Percentiles rank a stretch among this genome's conserved stretches.
phyloP scores from a whole-genome alignment of 1,140 invertebrate genomes.

The Sitophilus oryzae region DNA sequence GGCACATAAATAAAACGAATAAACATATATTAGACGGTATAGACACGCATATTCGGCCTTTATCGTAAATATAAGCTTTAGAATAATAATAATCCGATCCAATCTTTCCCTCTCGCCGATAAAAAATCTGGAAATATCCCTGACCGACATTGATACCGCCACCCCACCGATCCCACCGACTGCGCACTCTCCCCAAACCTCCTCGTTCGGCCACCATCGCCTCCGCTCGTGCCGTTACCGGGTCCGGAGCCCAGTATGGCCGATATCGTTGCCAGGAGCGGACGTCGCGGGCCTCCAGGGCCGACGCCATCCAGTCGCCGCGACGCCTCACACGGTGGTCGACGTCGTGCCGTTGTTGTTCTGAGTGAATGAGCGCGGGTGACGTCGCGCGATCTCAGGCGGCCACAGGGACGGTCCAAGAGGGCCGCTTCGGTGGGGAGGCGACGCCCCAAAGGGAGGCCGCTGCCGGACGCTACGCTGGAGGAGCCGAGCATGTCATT shows the following conservation, averaged over 20 bases:
- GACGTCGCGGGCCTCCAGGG: background rate
- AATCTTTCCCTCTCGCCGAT: too few relatives aligned
- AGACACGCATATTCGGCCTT: too few relatives aligned
- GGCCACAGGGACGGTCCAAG: background rate
- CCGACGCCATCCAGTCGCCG: background rate
- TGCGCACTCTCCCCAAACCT: too few relatives aligned
- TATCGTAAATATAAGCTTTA: too few relatives aligned
- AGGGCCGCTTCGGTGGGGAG: background rate
- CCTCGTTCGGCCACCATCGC: too few relatives aligned
- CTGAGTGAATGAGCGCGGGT: background rate
- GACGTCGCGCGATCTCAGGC: background rate
- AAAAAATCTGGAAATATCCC: too few relatives aligned
- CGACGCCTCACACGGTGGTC: background rate
- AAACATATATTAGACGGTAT: too few relatives aligned
- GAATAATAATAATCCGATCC: too few relatives aligned
- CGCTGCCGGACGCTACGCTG: too few relatives aligned
- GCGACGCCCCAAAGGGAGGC: too few relatives aligned
- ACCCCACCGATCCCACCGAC: background rate
- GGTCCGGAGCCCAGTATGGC: background rate
- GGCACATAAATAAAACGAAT: too few relatives aligned
- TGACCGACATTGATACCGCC: background rate
- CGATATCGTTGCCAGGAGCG: background rate
- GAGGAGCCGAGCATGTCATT: constrained; percentile 24
- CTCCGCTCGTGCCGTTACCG: background rate
- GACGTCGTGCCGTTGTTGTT: too few relatives aligned